A percentile compares a stretch with the other conserved stretches of the same genome.
Conservation (phyloP, 2,113 vertebrate species). For the Dascyllus trimaculatus region DNA sequence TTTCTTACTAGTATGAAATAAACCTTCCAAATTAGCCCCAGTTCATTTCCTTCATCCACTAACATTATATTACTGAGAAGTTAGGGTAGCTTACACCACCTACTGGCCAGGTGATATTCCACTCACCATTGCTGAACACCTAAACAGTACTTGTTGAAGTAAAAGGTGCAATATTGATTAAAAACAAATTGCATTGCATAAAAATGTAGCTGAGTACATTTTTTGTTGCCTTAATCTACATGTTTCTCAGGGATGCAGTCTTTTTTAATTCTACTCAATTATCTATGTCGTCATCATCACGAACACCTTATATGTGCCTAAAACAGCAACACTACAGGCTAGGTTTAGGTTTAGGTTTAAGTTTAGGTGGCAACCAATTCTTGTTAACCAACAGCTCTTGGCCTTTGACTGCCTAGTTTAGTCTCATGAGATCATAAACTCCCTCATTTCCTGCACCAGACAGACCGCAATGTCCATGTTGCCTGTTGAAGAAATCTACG, state of each 20-base stretch:
- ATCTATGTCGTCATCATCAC: constrained; percentile 11
- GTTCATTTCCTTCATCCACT: constrained; percentile 34
- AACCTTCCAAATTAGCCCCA: constrained; percentile 49
- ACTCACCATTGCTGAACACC: constrained; percentile 3
- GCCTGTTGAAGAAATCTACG: constrained; percentile 11
- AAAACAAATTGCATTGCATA: constrained; percentile 60
- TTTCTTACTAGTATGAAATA: constrained; percentile 49
- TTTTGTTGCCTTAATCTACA: constrained; percentile 13
- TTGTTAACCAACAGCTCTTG: constrained; percentile 10
- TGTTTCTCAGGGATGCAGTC: constrained; percentile 28
- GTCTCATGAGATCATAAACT: constrained; percentile 25
- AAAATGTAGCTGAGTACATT: constrained; percentile 29
- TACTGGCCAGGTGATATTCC: constrained; percentile 49
- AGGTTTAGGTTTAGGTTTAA: constrained; percentile 2
- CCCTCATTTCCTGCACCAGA: constrained; percentile 2
- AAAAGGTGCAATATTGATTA: constrained; percentile 60
- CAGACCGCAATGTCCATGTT: constrained; percentile 9
- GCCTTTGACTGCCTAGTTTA: constrained; percentile 23
- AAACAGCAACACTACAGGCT: constrained; percentile 36
- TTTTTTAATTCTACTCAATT: constrained; percentile 12
- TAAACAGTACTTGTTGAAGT: constrained; percentile 53
- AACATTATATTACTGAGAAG: constrained; percentile 19
- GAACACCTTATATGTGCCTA: constrained; percentile 7
- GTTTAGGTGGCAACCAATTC: constrained; percentile 12
- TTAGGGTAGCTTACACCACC: constrained; percentile 32